Conservation (phyloP, 2,888 invertebrate genomes). For the Dysmachus trigonus region DNA sequence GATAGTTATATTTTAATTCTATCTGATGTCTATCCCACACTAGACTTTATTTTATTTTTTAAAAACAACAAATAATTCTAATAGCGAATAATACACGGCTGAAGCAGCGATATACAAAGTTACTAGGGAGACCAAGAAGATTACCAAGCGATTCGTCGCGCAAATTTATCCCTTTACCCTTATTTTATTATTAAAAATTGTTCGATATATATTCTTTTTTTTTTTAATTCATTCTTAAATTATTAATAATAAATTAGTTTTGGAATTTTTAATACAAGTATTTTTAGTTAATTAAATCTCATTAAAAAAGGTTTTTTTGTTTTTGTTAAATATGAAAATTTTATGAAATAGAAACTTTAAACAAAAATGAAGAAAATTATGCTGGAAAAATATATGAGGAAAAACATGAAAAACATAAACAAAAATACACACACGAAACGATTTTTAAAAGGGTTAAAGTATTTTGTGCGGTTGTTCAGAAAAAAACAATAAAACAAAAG, state of each 20-base stretch:
- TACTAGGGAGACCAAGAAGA: slow-evolving; percentile 1
- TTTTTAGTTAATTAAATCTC: no score
- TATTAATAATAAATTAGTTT: background rate
- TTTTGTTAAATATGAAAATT: background rate
- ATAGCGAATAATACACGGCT: background rate
- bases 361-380: background rate
- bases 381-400: background rate
- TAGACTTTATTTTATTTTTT: background rate
- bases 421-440: background rate
- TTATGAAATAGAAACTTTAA: background rate
- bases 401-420: background rate
- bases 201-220: slow-evolving; percentile 33
- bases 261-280: background rate
- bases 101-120: background rate
- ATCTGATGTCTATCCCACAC: background rate
- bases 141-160: slow-evolving; percentile 49
- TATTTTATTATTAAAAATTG: slow-evolving; percentile 24
- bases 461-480: background rate
- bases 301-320: no score
- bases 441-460: background rate
- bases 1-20: background rate
- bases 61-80: background rate
- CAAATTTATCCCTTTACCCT: slow-evolving; percentile 21
- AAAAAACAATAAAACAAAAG: background rate
- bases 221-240: slow-evolving; percentile 1